phyloP scores from a whole-genome alignment of 2,113 vertebrate genomes.

The Rhea pennata region DNA sequence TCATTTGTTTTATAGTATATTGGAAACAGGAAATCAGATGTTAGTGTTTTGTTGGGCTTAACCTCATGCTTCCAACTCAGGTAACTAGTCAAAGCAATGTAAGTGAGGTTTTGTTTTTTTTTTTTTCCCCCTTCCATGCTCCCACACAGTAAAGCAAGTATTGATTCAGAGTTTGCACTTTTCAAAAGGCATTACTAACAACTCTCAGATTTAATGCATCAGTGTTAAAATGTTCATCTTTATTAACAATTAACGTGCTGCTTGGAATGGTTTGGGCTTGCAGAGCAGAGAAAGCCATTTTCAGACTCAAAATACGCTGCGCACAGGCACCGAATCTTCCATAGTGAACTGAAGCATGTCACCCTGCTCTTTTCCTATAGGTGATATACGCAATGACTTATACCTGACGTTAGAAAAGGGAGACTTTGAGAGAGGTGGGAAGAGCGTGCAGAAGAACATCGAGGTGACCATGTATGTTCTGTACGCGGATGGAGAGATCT shows the following conservation, averaged over 20 bases:
- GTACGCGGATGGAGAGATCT: slow-evolving; percentile 92
- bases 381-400: slow-evolving; percentile 94
- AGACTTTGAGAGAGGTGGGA: slow-evolving; percentile 97
- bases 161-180: slow-evolving; percentile 6
- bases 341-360: background rate
- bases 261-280: slow-evolving; percentile 73
- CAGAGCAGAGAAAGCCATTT: slow-evolving; percentile 29
- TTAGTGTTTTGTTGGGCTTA: background rate
- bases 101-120: background rate
- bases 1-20: background rate
- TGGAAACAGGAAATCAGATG: background rate
- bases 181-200: slow-evolving; percentile 73
- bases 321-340: background rate
- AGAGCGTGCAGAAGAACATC: slow-evolving; percentile 98
- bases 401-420: slow-evolving; percentile 95
- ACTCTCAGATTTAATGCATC: slow-evolving; percentile 44
- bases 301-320: background rate
- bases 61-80: background rate
- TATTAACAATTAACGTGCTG: slow-evolving; percentile 80
- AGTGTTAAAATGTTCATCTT: slow-evolving; percentile 54
- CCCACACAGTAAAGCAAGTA: background rate
- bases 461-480: slow-evolving; percentile 94
- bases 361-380: slow-evolving; percentile 68
- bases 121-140: background rate
- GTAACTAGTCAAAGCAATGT: background rate